Evolutionary conservation across 2,888 invertebrate genomes (phyloP), one percentile per base, ranked within the genome.

Genomic region (Litoditis marina): DNA sequence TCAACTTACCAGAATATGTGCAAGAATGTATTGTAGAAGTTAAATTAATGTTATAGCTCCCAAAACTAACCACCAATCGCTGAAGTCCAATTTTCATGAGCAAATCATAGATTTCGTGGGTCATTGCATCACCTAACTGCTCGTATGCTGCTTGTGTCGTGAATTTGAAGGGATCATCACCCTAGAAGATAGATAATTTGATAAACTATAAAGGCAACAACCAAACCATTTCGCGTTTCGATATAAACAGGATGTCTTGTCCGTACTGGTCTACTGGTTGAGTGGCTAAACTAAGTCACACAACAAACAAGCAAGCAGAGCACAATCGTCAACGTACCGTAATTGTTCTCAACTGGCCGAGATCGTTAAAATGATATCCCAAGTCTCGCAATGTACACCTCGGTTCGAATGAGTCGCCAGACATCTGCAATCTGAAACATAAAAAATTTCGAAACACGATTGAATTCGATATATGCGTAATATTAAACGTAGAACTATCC

Each of bases 111-210:
- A 91, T 86, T 76, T 89, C 86, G 27, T 89, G 87, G 4, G 89
- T 89, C 34, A 91, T 87, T 6, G 88, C 83, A 79, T 88, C 87
- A 7, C 90, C 90, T 2, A 91, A 82, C 30, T 88, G 87, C 79
- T 90, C 90, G 79, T 91, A 91, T 71, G 88, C 87, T 50, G 86
- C 86, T 80, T 90, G 90, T 80, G 90, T 90, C 70, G 88, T 88
- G 6, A 84, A 84, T 63, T 87, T 86, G 73, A 75, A 75, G 1
- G 47, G 50, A 39, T 68, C 42, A 8, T 69, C 54, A 25, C 53
- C 65, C 72, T 72, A n/a, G n/a, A n/a, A n/a, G n/a, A n/a, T n/a
- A n/a, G n/a, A 34, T 27, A 54, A 16, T 54, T 54, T 5, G 7
- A 22, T 27, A 47, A 47, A 19, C 25, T n/a, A 89, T 86, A n/a